Base-by-base conservation (phyloP, 2,888 invertebrate species). In the Diarsia dahlii region DNA sequence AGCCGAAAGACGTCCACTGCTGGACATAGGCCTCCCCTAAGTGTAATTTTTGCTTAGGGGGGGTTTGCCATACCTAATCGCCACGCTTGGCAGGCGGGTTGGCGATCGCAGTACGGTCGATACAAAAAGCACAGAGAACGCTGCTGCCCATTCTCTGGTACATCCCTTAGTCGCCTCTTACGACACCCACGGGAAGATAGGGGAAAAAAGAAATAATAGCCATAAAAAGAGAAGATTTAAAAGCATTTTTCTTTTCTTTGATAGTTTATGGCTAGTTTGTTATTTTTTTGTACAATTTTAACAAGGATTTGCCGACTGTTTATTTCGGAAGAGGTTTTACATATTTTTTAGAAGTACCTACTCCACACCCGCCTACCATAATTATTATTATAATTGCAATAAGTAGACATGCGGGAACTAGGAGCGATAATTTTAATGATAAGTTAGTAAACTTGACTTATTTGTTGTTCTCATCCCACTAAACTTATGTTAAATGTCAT, bases 351-450 rank as follows among this genome's bases (percentile, higher is more conserved):
- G 13, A 56, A 56, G n/a, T n/a, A n/a, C n/a, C 23, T 39, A 39
- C 23, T n/a, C n/a, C n/a, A n/a, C n/a, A n/a, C n/a, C 23, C 52
- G 46, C 75, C 75, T 75, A 23, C 12, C 3, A 12, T 23, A 12
- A 9, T 56, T 63, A 12, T 23, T 9, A 9, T 56, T 63, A 15
- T 2, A 5, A 23, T 34, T 34, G 74, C 76, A 75, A 64, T 64
- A 20, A 39, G 50, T 28, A 52, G 23, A 34, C 18, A 34, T 18
- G 34, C 34, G 60, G 60, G 18, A 34, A 34, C 10, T 28, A 6
- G 34, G 8, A 28, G 23, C 2, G 15, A 56, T 15, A 23, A 58
- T 28, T 56, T 56, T 23, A 23, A 56, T 15, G 13, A 3, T n/a
- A n/a, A 12, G n/a, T 54, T 12, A 56, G 23, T 13, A 12, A 23